Conservation (phyloP, 2,888 invertebrate genomes). For the Siphlonurus alternatus region DNA sequence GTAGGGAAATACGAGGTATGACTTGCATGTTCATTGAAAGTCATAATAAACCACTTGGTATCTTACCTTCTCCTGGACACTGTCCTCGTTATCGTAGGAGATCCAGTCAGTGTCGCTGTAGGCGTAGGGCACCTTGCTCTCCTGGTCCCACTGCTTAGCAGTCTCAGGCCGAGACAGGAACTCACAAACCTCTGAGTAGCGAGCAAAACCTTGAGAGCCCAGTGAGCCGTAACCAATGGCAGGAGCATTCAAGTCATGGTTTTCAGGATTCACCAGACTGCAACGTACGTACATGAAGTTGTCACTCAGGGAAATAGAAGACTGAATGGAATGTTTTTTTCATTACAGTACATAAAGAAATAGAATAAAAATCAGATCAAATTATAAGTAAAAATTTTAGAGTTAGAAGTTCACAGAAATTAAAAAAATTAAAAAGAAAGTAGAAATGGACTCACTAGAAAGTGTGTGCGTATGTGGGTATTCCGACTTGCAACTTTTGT, state of each 20-base stretch:
- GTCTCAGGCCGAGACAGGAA: slow-evolving; percentile 40
- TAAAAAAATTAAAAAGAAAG: slow-evolving; percentile 4
- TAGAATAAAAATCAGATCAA: background rate
- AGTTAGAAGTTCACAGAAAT: background rate
- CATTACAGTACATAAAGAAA: no score
- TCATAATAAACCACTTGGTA: no score
- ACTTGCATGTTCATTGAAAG: no score
- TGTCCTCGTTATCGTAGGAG: slow-evolving; percentile 57
- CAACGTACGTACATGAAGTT: slow-evolving; percentile 14
- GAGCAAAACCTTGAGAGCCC: slow-evolving; percentile 49
- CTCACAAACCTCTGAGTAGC: slow-evolving; percentile 50
- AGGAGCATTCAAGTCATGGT: slow-evolving; percentile 51
- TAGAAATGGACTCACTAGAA: slow-evolving; percentile 38
- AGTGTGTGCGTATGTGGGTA: slow-evolving; percentile 77
- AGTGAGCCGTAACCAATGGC: slow-evolving; percentile 48
- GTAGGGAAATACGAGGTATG: no score
- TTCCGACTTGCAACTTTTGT: slow-evolving; percentile 63
- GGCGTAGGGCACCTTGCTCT: slow-evolving; percentile 60
- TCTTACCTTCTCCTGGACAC: slow-evolving; percentile 53
- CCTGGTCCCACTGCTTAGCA: slow-evolving; percentile 41
- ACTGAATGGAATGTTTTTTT: background rate
- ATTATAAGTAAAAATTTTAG: slow-evolving; percentile 5
- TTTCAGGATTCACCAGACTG: slow-evolving; percentile 46
- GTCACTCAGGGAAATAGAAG: background rate
- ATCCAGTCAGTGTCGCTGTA: slow-evolving; percentile 58